A percentile compares a stretch with the other conserved stretches of the same genome.
Conservation (phyloP, 2,113 vertebrate species). For the Mesembrinibis cayennensis region DNA sequence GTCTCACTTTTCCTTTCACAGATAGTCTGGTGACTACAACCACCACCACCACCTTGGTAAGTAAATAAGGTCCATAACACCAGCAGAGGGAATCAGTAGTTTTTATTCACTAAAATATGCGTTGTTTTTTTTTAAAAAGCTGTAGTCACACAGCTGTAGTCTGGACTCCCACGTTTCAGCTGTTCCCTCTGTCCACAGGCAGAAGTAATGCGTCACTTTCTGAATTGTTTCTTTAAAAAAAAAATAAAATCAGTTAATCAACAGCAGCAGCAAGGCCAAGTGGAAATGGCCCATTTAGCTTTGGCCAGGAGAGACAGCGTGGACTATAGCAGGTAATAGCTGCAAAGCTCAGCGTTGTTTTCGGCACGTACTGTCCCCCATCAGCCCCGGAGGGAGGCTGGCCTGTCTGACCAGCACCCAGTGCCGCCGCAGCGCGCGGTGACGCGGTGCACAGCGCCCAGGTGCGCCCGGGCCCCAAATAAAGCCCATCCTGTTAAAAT, state of each 20-base stretch:
- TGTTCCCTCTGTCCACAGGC: constrained; percentile 69
- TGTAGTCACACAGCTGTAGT: constrained; percentile 71
- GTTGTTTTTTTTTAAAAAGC: not conserved
- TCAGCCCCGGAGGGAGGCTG: not conserved
- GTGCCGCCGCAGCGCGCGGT: accelerated
- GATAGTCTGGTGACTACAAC: not conserved
- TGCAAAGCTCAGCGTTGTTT: not conserved
- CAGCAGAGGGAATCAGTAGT: constrained; percentile 58
- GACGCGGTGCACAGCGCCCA: not conserved
- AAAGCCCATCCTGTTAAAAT: not conserved
- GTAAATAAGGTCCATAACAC: constrained; percentile 35
- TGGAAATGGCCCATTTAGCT: not conserved
- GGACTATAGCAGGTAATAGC: not conserved
- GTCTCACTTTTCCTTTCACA: constrained; percentile 6
- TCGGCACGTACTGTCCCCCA: accelerated
- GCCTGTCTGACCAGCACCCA: not conserved
- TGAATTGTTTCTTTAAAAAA: constrained; percentile 48
- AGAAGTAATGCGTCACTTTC: constrained; percentile 66
- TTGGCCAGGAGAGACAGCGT: not conserved
- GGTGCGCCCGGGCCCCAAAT: not conserved
- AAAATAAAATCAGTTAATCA: constrained; percentile 19
- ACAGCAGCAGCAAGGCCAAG: not conserved
- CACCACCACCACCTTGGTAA: not conserved
- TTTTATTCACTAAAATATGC: constrained; percentile 44
- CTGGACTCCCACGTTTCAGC: constrained; percentile 71